Percentiles rank a stretch among this genome's conserved stretches.
Evolutionary conservation across 2,888 invertebrate genomes (phyloP).

Genomic region (Phaedon cochleariae): DNA sequence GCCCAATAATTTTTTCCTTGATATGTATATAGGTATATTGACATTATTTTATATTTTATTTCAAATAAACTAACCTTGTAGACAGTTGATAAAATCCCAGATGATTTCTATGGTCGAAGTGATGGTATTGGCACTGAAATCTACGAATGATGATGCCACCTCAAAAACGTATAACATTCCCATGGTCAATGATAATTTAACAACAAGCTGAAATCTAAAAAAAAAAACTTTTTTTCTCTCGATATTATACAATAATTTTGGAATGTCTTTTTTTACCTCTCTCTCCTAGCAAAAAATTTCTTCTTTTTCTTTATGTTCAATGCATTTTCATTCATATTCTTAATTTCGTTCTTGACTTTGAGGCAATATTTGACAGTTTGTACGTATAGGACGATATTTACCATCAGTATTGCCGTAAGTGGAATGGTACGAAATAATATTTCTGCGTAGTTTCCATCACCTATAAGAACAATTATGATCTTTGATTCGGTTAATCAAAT

Average conservation of each 20-base stretch:
- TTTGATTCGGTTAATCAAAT: not conserved
- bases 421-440: conserved; percentile 61
- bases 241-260: too few species aligned
- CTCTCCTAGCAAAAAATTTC: conserved; percentile 66
- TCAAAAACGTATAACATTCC: conserved; percentile 79
- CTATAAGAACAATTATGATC: not conserved
- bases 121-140: conserved; percentile 57
- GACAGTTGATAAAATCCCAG: conserved; percentile 73
- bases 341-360: conserved; percentile 78
- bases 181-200: conserved; percentile 81
- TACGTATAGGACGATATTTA: conserved; percentile 73
- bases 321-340: conserved; percentile 69
- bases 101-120: conserved; percentile 57
- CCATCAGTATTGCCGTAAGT: conserved; percentile 68
- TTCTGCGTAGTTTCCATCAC: conserved; percentile 46
- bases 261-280: too few species aligned
- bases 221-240: not conserved
- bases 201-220: conserved; percentile 73
- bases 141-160: conserved; percentile 69
- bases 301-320: conserved; percentile 31
- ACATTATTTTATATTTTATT: too few species aligned
- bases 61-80: conserved; percentile 66
- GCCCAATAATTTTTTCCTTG: too few species aligned
- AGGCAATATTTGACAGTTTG: conserved; percentile 76
- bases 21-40: too few species aligned